These are phyloP conservation scores for Xyrichtys novacula DNA, from an alignment of 2,797 vertebrate species.

Conservation along the genomic window DNA sequence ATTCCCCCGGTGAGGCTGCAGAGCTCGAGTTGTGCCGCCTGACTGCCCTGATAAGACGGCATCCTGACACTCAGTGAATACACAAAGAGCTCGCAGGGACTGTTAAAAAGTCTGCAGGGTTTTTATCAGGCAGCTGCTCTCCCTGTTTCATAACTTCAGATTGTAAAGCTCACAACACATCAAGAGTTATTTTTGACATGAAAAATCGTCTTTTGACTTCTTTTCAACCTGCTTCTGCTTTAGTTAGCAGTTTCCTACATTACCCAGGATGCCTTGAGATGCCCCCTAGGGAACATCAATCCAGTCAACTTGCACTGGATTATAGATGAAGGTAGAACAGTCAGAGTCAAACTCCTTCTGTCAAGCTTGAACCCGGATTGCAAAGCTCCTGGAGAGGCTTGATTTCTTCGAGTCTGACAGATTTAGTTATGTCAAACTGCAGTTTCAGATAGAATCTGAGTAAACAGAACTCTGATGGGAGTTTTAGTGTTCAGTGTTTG, in stretches of 20 bases:
- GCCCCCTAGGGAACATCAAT: slow-evolving; percentile 2
- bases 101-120: slow-evolving; percentile 11
- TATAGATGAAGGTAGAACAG: not conserved
- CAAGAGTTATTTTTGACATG: not conserved
- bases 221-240: slow-evolving; percentile 4
- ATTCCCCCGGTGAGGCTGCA: slow-evolving; percentile 39
- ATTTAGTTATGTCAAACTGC: not conserved
- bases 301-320: not conserved
- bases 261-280: slow-evolving; percentile 44
- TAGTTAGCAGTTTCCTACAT: slow-evolving; percentile 5
- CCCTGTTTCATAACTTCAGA: slow-evolving; percentile 10
- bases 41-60: slow-evolving; percentile 41
- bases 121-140: slow-evolving; percentile 18
- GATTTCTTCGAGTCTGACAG: not conserved
- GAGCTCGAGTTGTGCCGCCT: slow-evolving; percentile 26
- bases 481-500: too few species aligned
- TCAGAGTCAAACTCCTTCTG: not conserved
- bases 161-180: slow-evolving; percentile 5
- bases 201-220: not conserved
- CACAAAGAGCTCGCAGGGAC: slow-evolving; percentile 21
- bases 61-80: slow-evolving; percentile 19
- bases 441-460: not conserved
- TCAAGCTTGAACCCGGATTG: not conserved
- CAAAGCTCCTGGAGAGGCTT: not conserved
- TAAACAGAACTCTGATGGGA: too few species aligned